These are phyloP conservation scores for Onchidella celtica DNA, from an alignment of 2,888 invertebrate species.

Conservation along the genomic window DNA sequence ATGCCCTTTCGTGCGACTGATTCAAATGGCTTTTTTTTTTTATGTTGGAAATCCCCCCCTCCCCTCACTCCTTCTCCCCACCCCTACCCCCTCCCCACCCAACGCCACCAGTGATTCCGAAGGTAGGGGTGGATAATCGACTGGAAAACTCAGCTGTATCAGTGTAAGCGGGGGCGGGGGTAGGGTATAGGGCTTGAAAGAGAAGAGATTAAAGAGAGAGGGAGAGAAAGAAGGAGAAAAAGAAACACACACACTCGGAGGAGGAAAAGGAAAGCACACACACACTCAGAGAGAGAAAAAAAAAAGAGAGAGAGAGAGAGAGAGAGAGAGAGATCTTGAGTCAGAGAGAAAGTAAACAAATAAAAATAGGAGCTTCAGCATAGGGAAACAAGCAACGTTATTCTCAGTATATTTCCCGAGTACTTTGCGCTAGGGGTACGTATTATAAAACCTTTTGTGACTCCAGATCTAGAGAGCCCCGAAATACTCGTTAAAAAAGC, in stretches of 20 bases:
- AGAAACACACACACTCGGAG: background rate
- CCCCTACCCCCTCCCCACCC: too few relatives aligned
- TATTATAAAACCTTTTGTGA: too few relatives aligned
- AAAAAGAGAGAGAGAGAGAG: background rate
- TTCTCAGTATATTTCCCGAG: background rate
- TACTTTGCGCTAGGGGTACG: too few relatives aligned
- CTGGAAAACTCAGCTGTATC: too few relatives aligned
- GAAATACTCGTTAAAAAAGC: too few relatives aligned
- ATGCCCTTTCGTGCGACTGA: too few relatives aligned
- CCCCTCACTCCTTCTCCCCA: background rate
- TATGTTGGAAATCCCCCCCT: background rate
- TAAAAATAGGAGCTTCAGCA: slow-evolving; percentile 3
- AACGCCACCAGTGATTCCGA: too few relatives aligned
- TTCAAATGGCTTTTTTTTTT: background rate
- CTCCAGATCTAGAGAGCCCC: background rate
- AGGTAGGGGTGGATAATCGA: too few relatives aligned
- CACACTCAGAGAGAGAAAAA: background rate
- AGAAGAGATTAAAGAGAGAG: background rate
- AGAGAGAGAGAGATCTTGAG: too few relatives aligned
- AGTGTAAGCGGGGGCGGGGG: too few relatives aligned
- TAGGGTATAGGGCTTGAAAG: background rate
- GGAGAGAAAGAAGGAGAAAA: background rate
- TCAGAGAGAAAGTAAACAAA: slow-evolving; percentile 8
- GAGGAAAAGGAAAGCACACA: background rate
- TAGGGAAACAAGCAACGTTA: too few relatives aligned